Conservation (phyloP, 2,888 invertebrate genomes). For the Lochmaea crataegi region DNA sequence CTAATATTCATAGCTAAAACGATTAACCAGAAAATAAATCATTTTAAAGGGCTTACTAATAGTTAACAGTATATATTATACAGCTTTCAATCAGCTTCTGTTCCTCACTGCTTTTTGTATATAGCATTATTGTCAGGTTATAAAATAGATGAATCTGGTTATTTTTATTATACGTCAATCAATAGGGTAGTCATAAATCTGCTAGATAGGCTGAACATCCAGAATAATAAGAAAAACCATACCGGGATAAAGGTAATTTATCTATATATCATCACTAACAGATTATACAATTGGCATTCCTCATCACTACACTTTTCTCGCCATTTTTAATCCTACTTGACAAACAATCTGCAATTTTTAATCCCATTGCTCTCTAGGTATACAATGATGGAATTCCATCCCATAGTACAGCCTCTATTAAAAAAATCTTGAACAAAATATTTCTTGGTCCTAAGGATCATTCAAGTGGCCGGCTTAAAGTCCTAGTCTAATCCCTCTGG, state of each 20-base stretch:
- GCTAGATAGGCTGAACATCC: neutral
- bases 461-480: too few relatives aligned
- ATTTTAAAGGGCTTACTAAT: slow-evolving; percentile 45
- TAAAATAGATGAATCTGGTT: slow-evolving; percentile 13
- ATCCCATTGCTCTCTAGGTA: neutral
- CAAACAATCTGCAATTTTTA: too few relatives aligned
- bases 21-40: slow-evolving; percentile 52
- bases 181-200: too few relatives aligned
- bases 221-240: too few relatives aligned
- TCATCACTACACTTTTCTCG: too few relatives aligned
- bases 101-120: slow-evolving; percentile 43
- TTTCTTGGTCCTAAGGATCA: neutral
- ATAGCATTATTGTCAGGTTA: slow-evolving; percentile 38
- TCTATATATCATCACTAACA: too few relatives aligned
- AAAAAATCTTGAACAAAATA: neutral
- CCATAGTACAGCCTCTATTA: neutral
- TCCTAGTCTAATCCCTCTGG: too few relatives aligned
- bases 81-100: slow-evolving; percentile 29
- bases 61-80: slow-evolving; percentile 17
- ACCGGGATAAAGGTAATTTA: too few relatives aligned
- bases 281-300: too few relatives aligned
- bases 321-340: too few relatives aligned
- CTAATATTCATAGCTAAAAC: slow-evolving; percentile 21
- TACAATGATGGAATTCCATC: too few relatives aligned
- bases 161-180: too few relatives aligned